Evolutionary conservation across 2,797 vertebrate genomes (phyloP).

Genomic region (Ispidina lecontei): DNA sequence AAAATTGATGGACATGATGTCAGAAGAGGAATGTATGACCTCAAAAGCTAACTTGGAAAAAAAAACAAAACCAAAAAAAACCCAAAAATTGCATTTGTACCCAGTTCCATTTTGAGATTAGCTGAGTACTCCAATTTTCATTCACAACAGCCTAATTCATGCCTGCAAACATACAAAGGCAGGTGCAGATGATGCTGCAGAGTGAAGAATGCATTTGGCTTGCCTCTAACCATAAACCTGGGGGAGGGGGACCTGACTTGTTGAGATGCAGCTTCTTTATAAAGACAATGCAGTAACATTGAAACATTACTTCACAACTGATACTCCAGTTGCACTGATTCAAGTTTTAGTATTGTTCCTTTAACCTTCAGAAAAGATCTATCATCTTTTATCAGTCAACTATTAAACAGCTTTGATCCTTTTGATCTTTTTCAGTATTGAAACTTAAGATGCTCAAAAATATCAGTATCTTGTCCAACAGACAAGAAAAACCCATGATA

Average conservation of each 20-base stretch:
- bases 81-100: background rate
- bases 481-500: background rate
- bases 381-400: background rate
- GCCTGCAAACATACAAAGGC: background rate
- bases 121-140: background rate
- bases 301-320: background rate
- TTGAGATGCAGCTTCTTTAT: background rate
- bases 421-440: background rate
- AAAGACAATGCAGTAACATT: background rate
- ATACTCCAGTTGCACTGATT: background rate
- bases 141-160: background rate
- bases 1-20: background rate
- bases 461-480: background rate
- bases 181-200: background rate
- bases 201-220: background rate
- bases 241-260: background rate
- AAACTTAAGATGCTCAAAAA: background rate
- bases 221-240: background rate
- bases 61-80: background rate
- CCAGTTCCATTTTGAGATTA: background rate
- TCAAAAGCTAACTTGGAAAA: background rate
- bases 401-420: constrained; percentile 22
- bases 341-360: background rate
- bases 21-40: background rate
- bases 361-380: background rate